phyloP scores from a whole-genome alignment of 2,113 vertebrate genomes.

The Lepus europaeus region DNA sequence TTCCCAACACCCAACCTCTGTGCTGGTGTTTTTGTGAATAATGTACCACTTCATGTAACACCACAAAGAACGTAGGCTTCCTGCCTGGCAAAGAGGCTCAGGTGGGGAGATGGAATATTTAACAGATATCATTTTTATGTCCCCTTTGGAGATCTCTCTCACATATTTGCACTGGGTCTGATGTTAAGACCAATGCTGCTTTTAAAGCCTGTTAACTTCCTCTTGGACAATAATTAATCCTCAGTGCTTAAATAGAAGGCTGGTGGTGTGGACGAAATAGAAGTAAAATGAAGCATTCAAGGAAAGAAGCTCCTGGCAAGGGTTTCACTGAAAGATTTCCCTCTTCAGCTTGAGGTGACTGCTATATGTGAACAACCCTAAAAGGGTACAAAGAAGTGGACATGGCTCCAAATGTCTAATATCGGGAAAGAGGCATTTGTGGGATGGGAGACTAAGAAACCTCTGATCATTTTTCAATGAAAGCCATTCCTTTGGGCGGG shows the following conservation, averaged over 20 bases:
- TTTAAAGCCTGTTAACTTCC: constrained; percentile 39
- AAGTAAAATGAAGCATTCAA: constrained; percentile 47
- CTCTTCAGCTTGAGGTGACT: constrained; percentile 53
- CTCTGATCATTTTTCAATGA: constrained; percentile 79
- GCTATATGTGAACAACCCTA: constrained; percentile 7
- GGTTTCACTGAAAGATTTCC: neutral
- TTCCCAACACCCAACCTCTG: constrained; percentile 34
- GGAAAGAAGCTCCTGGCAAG: constrained; percentile 35
- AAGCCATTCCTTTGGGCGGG: constrained; percentile 80
- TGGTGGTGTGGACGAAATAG: constrained; percentile 34
- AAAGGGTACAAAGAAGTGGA: neutral
- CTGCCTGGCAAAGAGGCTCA: neutral
- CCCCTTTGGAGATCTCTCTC: constrained; percentile 39
- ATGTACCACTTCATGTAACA: neutral
- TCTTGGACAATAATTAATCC: neutral
- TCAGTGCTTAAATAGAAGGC: constrained; percentile 6
- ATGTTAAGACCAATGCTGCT: constrained; percentile 62
- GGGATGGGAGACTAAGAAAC: constrained; percentile 54
- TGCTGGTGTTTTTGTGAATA: neutral
- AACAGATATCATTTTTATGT: constrained; percentile 44
- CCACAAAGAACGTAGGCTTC: constrained; percentile 28
- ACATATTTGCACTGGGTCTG: constrained; percentile 61
- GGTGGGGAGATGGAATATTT: neutral
- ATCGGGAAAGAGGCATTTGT: constrained; percentile 54
- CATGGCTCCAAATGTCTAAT: constrained; percentile 39